Base-by-base conservation (phyloP, 2,888 invertebrate genomes). In the Protophormia terraenovae region DNA sequence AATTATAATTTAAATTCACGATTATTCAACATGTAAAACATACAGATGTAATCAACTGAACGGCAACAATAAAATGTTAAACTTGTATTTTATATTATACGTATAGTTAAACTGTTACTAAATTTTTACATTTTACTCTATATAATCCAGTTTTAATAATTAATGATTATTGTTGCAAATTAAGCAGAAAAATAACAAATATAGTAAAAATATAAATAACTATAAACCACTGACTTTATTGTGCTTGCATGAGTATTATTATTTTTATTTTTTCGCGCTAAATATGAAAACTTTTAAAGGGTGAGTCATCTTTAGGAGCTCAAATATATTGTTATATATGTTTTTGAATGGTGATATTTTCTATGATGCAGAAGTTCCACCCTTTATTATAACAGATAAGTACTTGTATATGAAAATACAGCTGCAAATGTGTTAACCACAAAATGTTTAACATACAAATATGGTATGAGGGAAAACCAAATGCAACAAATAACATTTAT, bases 381-480 rank as follows among this genome's bases (percentile, higher is more conserved):
- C 47, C 47, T 47, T 16, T 47, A 6, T 3, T 12, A 47, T 8
- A 19, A 8, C 14, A 47, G 1, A 4, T 6, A 7, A 7, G 2
- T 58, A 27, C 29, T 58, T n/a, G 7, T 29, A n/a, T 29, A 58
- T 6, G 45, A 3, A 64, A 41, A 19, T 19, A 58, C 29, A 73
- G 60, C 47, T 60, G 38, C 47, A 73, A 60, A 73, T 73, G 60
- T 73, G 72, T 73, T 58, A 73, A 19, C 72, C 72, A 47, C 72
- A 73, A 60, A 60, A 45, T 60, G 72, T 60, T 73, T 60, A 29
- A 47, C 72, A 73, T 73, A 32, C 60, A 60, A 73, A 60, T 73
- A 60, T 73, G 72, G 72, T 47, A 60, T 45, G 47, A 16, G 41
- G 27, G 7, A 47, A 22, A 55, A 41, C 71, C 27, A 71, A 71